These are phyloP conservation scores for Campylorhamphus procurvoides DNA, from an alignment of 2,113 vertebrate genomes.

Conservation along the genomic window DNA sequence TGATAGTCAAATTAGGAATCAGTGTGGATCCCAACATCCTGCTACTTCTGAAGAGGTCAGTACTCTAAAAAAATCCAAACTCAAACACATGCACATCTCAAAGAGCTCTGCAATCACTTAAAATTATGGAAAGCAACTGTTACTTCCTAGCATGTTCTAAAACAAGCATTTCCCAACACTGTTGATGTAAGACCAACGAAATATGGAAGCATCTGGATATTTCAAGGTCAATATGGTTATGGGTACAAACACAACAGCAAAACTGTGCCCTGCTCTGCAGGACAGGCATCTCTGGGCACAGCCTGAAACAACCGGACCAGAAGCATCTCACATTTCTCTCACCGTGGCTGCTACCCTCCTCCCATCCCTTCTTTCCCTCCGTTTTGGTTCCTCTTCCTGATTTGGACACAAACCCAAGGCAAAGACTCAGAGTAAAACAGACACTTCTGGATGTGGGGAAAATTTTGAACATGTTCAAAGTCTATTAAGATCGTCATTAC, in stretches of 20 bases:
- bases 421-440: background rate
- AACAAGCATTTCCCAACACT: background rate
- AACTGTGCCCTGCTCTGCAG: background rate
- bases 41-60: background rate
- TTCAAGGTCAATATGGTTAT: background rate
- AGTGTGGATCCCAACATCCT: background rate
- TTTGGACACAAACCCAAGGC: background rate
- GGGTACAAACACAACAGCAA: background rate
- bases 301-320: background rate
- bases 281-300: background rate
- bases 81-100: background rate
- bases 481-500: background rate
- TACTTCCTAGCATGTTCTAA: background rate
- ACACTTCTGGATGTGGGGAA: background rate
- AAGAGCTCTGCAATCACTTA: background rate
- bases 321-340: background rate
- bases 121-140: constrained; percentile 30
- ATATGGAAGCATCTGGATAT: background rate
- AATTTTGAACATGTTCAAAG: background rate
- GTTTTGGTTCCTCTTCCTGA: background rate
- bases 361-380: background rate
- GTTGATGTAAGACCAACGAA: background rate
- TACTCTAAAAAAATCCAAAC: background rate
- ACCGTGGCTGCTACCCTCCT: background rate
- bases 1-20: background rate